phyloP scores from a whole-genome alignment of 2,797 vertebrate species.

The Tragopan temminckii region DNA sequence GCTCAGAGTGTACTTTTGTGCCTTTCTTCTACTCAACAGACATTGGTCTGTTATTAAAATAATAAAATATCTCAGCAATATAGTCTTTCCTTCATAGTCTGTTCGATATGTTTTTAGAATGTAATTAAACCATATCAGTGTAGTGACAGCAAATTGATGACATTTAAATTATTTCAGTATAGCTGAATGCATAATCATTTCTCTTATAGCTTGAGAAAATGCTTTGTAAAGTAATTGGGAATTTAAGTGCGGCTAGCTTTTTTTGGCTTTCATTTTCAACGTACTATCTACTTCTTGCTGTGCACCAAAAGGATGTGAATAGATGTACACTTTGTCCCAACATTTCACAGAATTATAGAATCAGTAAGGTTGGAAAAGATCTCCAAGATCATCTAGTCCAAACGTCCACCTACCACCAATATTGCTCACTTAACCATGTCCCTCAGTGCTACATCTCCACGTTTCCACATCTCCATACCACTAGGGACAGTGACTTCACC shows the following conservation, averaged over 20 bases:
- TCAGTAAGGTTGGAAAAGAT: no score
- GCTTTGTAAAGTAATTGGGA: conserved; percentile 23
- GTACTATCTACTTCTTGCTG: background rate
- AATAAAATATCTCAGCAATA: conserved; percentile 71
- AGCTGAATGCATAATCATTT: conserved; percentile 78
- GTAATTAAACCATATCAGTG: conserved; percentile 82
- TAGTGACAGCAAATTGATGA: conserved; percentile 83
- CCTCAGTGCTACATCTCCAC: no score
- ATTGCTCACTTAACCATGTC: no score
- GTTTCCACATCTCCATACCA: no score
- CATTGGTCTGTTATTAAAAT: conserved; percentile 72
- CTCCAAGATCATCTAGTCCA: no score
- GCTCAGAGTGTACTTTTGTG: background rate
- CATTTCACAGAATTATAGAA: background rate
- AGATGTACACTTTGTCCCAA: background rate
- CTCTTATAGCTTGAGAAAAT: conserved; percentile 54
- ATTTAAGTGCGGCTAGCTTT: background rate
- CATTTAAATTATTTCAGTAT: conserved; percentile 83
- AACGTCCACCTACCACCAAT: no score
- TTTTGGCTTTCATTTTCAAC: background rate
- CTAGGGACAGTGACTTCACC: no score
- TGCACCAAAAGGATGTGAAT: background rate
- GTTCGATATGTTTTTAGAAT: conserved; percentile 82
- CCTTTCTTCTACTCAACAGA: conserved; percentile 5
- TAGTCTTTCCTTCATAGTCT: conserved; percentile 56